Base-by-base conservation (phyloP, 2,113 vertebrate genomes). In the Petroica traversi region DNA sequence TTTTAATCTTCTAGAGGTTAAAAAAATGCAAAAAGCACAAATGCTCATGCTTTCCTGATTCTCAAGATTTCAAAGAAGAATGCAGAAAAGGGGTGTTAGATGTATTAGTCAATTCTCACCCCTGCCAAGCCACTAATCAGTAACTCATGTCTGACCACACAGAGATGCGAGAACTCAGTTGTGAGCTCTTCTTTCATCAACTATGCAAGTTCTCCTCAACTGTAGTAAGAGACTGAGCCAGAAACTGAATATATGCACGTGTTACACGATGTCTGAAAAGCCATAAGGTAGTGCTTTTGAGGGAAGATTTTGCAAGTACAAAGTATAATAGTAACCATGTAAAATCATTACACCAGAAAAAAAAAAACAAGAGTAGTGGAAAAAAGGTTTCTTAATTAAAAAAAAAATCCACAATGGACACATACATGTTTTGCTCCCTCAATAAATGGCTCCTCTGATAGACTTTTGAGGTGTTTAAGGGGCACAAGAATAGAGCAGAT, bases 61-160 rank as follows among this genome's bases (percentile, higher is more conserved):
- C 76, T 71, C 31, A 64, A 51, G 69, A 82, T 78, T 91, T 84
- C 89, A 82, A 79, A 91, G 59, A 73, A 71, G 48, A 52, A 68
- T 68, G 61, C 36, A 78, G 34, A 20, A 87, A 92, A 85, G 19
- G 28, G 8, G 3, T 81, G 33, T 72, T 72, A 80, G 36, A 48
- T 41, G 8, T 41, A 89, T 71, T 41, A 89, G 80, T 66, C 61
- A 92, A 72, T 45, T 97, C 84, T 93, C 92, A 93, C 63, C 76
- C 94, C 95, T 95, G 88, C 51, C 83, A 96, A 95, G 88, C 40
- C 85, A 97, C 85, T 90, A 76, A 95, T 73, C 71, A 95, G 57
- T 79, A 93, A 94, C 18, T 85, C 80, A 72, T 43, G 66, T 82
- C 19, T 92, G 74, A 95, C 49, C 71, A 89, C 57, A 92, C 14